Percentiles rank a stretch among this genome's conserved stretches.
phyloP scores from a whole-genome alignment of 2,113 vertebrate species.

The Pleuronectes platessa region DNA sequence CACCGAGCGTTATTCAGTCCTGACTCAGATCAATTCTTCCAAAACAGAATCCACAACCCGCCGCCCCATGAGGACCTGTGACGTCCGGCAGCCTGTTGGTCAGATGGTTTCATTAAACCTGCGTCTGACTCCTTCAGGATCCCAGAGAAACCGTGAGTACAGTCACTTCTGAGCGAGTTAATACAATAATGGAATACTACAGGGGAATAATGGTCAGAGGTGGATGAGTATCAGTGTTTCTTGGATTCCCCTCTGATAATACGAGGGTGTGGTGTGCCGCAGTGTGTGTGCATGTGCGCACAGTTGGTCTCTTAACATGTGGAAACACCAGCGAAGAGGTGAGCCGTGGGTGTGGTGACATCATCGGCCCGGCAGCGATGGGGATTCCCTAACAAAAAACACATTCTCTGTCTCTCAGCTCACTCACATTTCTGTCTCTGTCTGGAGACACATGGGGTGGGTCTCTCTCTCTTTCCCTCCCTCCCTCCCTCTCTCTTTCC shows the following conservation, averaged over 20 bases:
- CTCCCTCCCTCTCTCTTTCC: background rate
- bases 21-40: background rate
- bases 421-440: slow-evolving; percentile 28
- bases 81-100: background rate
- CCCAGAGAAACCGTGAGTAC: slow-evolving; percentile 2
- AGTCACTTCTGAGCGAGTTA: background rate
- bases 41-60: background rate
- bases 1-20: background rate
- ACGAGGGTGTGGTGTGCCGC: slow-evolving; percentile 47
- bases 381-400: slow-evolving; percentile 77
- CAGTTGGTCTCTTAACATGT: slow-evolving; percentile 65
- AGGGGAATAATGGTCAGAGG: slow-evolving; percentile 1
- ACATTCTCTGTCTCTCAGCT: slow-evolving; percentile 50
- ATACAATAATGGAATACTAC: slow-evolving; percentile 14
- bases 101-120: background rate
- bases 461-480: slow-evolving; percentile 18
- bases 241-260: slow-evolving; percentile 46
- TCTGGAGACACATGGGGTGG: slow-evolving; percentile 46
- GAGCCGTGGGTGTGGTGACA: slow-evolving; percentile 67
- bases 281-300: slow-evolving; percentile 24
- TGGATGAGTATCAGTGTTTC: background rate
- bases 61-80: background rate
- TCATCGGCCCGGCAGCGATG: slow-evolving; percentile 67
- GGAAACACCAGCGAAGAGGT: slow-evolving; percentile 70
- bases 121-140: background rate